A percentile compares a stretch with the other conserved stretches of the same genome.
phyloP scores from a whole-genome alignment of 1,140 invertebrate species.

The Saccostrea cuccullata region DNA sequence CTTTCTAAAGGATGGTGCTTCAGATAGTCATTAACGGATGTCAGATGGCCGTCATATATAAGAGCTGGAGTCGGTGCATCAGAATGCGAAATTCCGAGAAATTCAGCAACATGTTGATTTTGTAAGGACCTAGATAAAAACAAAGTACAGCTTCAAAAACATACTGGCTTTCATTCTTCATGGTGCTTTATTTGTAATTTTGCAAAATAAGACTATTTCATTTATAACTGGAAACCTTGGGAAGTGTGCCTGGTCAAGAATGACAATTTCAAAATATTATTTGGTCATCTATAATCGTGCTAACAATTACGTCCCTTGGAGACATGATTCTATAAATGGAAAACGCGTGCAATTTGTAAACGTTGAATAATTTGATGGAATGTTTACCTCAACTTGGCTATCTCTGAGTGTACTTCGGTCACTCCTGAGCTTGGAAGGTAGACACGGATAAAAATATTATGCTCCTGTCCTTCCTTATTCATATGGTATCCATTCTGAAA shows the following conservation, averaged over 20 bases:
- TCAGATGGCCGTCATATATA: conserved; percentile 62
- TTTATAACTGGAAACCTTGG: not conserved
- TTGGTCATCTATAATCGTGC: too few species aligned
- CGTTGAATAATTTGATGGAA: not conserved
- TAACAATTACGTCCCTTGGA: too few species aligned
- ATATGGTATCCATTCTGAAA: conserved; percentile 41
- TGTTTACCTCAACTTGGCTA: conserved; percentile 59
- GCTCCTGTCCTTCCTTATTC: not conserved
- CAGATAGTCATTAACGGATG: conserved; percentile 52
- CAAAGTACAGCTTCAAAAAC: too few species aligned
- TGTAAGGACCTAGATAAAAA: conserved; percentile 55
- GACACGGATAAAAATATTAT: conserved; percentile 38
- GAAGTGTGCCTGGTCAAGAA: too few species aligned
- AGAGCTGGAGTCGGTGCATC: conserved; percentile 51
- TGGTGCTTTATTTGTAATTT: not conserved
- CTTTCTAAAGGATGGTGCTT: conserved; percentile 16
- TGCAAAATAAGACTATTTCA: not conserved
- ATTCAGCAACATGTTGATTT: conserved; percentile 52
- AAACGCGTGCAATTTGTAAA: not conserved
- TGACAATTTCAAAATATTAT: too few species aligned
- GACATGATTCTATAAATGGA: too few species aligned
- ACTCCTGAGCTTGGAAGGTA: conserved; percentile 45
- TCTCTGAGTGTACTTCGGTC: conserved; percentile 47
- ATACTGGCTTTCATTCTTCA: not conserved
- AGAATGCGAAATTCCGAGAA: conserved; percentile 61